Evolutionary conservation across 2,797 vertebrate species (phyloP), one percentile per base, ranked within the genome.

Genomic region (Eutrigla gurnardus): DNA sequence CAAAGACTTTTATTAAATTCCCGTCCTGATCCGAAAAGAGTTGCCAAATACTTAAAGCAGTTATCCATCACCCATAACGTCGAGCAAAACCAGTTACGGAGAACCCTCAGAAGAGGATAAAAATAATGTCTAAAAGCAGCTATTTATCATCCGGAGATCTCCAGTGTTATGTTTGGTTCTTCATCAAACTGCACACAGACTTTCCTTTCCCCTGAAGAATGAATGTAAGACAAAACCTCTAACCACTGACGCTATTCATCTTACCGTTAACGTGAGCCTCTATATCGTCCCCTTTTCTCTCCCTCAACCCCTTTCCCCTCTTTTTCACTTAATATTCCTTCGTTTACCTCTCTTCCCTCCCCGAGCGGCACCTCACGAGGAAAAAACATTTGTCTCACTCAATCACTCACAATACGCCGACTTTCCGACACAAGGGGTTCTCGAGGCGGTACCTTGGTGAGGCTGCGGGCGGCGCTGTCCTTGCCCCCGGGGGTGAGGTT

Each of bases 401-500:
- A 62, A 25, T 68, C 68, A 53, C 73, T 73, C 49, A 14, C 18
- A 6, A 32, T 14, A 12, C 42, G 75, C 52, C 72, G 69, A 60
- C 67, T 35, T 71, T 11, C 7, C 5, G 0, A 46, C 33, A 32
- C 43, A 18, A 46, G 18, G 8, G 43, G 43, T 66, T 59, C 39
- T 47, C 13, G 17, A 66, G 36, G 57, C 77, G 45, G 61, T 94
- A 99, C 98, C 98, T 99, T 99, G 71, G 97, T 99, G 54, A 99
- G 88, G 89, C 98, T 99, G 73, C 98, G 96, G 0, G 98, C 97
- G 0, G 98, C 98, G 17, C 97, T 99, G 88, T 99, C 98, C 88
- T 99, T 99, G 68, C 98, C 98, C 0, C 97, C 98, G 0, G 98
- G 98, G 5, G 98, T 99, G 75, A 99, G 93, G 92, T 98, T 99